These are phyloP conservation scores for Dicycla oo DNA, from an alignment of 2,888 invertebrate species.

Conservation along the genomic window DNA sequence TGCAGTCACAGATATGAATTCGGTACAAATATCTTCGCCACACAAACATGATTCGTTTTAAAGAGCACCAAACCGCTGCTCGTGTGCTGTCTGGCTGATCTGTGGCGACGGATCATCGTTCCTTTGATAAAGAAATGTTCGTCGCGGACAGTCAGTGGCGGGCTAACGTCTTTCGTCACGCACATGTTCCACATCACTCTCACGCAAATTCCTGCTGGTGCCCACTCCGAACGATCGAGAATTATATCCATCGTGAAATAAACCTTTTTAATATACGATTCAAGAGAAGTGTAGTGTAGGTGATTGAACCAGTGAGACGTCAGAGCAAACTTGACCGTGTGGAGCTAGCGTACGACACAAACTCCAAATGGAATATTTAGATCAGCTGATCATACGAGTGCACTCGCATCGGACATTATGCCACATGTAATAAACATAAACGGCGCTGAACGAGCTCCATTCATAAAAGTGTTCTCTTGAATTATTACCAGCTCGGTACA, in stretches of 20 bases:
- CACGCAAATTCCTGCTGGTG: constrained; percentile 56
- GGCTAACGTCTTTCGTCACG: constrained; percentile 60
- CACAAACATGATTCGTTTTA: constrained; percentile 33
- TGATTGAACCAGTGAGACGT: constrained; percentile 36
- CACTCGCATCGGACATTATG: constrained; percentile 69
- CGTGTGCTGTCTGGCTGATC: constrained; percentile 50
- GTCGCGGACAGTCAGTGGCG: constrained; percentile 40
- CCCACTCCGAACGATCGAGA: constrained; percentile 12
- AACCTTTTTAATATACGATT: constrained; percentile 27
- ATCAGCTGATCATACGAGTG: constrained; percentile 64
- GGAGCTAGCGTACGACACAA: constrained; percentile 55
- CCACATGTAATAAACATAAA: constrained; percentile 80
- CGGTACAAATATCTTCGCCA: constrained; percentile 6
- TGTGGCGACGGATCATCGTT: constrained; percentile 55
- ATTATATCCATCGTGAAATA: constrained; percentile 17
- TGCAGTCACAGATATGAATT: constrained; percentile 12
- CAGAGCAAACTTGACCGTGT: constrained; percentile 55
- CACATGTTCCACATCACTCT: constrained; percentile 60
- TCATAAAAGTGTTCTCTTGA: constrained; percentile 80
- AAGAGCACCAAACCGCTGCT: constrained; percentile 28
- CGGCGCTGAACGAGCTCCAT: constrained; percentile 75
- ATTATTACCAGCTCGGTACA: constrained; percentile 73
- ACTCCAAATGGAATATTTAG: constrained; percentile 61
- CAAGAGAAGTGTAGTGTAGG: constrained; percentile 6
- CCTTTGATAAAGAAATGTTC: constrained; percentile 56